Evolutionary conservation across 2,113 vertebrate species (phyloP).

Genomic region (Gasterosteus aculeatus): DNA sequence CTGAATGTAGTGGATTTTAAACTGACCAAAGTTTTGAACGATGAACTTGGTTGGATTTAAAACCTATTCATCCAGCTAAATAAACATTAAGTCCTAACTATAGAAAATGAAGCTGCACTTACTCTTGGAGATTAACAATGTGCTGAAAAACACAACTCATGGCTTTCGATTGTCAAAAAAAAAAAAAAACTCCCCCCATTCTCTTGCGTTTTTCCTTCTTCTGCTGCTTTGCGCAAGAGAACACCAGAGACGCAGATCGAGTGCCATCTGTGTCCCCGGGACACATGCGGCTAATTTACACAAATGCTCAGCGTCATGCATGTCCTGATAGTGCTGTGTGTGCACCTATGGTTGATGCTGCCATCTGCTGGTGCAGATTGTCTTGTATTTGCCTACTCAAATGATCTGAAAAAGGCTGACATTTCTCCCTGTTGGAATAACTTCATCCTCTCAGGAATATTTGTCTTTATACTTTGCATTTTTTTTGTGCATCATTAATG

Average conservation of each 20-base stretch:
- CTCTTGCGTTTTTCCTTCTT: slow-evolving; percentile 8
- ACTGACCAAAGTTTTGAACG: not conserved
- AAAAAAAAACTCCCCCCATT: slow-evolving; percentile 15
- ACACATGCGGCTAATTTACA: slow-evolving; percentile 63
- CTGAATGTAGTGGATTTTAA: slow-evolving; percentile 24
- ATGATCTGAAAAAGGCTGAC: slow-evolving; percentile 11
- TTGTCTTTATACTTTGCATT: slow-evolving; percentile 1
- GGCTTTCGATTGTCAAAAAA: slow-evolving; percentile 26
- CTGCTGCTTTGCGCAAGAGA: slow-evolving; percentile 45
- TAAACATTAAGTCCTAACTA: slow-evolving; percentile 1
- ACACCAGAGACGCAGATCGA: slow-evolving; percentile 59
- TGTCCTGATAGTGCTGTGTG: slow-evolving; percentile 5
- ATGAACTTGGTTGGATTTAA: not conserved
- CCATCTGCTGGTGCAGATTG: slow-evolving; percentile 70
- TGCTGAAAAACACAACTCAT: slow-evolving; percentile 28
- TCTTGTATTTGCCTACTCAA: slow-evolving; percentile 36
- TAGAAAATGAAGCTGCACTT: not conserved
- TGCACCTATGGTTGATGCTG: slow-evolving; percentile 61
- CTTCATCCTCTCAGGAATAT: slow-evolving; percentile 10
- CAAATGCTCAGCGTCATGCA: slow-evolving; percentile 50
- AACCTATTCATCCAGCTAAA: not conserved
- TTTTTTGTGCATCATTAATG: slow-evolving; percentile 5
- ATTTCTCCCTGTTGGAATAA: not conserved
- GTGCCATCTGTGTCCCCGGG: slow-evolving; percentile 62
- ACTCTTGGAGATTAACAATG: slow-evolving; percentile 9